These are phyloP conservation scores for Mycalesis mineus DNA, from an alignment of 2,888 invertebrate genomes.

Conservation along the genomic window DNA sequence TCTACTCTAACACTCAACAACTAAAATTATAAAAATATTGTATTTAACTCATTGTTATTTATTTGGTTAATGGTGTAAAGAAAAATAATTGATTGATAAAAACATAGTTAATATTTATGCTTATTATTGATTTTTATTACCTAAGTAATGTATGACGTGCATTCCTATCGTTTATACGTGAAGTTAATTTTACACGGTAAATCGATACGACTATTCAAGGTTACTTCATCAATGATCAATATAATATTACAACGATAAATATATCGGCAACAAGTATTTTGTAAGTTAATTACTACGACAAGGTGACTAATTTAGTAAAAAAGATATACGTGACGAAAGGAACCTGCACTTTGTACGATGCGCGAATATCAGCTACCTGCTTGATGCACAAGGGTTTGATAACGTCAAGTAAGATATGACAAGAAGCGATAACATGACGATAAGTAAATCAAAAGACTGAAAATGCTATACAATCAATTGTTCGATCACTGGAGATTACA, in stretches of 20 bases:
- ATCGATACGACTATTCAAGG: conserved; percentile 20
- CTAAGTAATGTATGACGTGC: conserved; percentile 1
- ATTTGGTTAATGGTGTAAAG: too few species aligned
- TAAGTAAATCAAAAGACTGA: conserved; percentile 31
- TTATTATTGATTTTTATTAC: background rate
- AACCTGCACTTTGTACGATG: conserved; percentile 35
- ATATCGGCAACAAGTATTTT: background rate
- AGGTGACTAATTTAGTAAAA: background rate
- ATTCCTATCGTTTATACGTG: conserved; percentile 9
- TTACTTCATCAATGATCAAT: conserved; percentile 1
- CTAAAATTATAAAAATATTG: too few species aligned
- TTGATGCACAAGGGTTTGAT: conserved; percentile 37
- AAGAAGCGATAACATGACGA: conserved; percentile 38
- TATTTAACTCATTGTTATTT: too few species aligned
- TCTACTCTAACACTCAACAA: too few species aligned
- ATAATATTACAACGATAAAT: conserved; percentile 3
- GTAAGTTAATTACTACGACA: background rate
- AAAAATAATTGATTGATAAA: too few species aligned
- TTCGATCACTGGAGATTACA: conserved; percentile 15
- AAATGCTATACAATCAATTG: conserved; percentile 18
- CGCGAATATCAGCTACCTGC: conserved; percentile 42
- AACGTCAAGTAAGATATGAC: conserved; percentile 46
- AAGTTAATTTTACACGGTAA: conserved; percentile 16
- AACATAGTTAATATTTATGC: too few species aligned
- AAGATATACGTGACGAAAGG: conserved; percentile 5